Evolutionary conservation across 2,888 invertebrate genomes (phyloP).

Genomic region (Rhamphomyia laevipes): DNA sequence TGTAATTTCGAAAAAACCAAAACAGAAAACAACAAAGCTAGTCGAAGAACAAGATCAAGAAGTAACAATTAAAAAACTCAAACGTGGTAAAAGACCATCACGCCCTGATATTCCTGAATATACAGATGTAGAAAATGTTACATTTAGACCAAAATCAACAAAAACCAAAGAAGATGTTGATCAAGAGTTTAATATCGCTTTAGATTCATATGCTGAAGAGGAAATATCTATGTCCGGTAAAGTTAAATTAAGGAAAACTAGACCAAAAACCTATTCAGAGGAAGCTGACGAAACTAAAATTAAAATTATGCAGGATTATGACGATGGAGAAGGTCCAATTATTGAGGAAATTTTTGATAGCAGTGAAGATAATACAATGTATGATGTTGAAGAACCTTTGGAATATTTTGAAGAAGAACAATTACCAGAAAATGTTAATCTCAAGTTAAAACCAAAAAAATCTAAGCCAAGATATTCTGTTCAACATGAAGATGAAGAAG

Average conservation of each 20-base stretch:
- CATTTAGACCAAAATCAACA: constrained; percentile 61
- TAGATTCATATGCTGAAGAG: constrained; percentile 78
- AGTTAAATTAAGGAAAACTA: constrained; percentile 63
- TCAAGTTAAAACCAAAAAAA: constrained; percentile 40
- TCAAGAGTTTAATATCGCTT: constrained; percentile 77
- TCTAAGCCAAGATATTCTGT: constrained; percentile 43
- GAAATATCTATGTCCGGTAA: constrained; percentile 78
- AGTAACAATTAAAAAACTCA: constrained; percentile 62
- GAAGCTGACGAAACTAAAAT: constrained; percentile 67
- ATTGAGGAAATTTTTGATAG: constrained; percentile 53
- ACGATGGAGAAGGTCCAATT: constrained; percentile 45
- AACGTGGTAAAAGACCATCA: constrained; percentile 51
- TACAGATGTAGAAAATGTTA: constrained; percentile 65
- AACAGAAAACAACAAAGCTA: constrained; percentile 45
- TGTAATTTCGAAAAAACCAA: constrained; percentile 40
- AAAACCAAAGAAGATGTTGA: constrained; percentile 79
- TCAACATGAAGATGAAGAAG: constrained; percentile 45
- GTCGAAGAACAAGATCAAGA: constrained; percentile 52
- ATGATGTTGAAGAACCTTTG: constrained; percentile 41
- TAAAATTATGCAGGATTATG: constrained; percentile 48
- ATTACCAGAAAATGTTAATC: constrained; percentile 36
- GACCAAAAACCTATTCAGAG: constrained; percentile 62
- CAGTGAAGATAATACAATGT: constrained; percentile 42
- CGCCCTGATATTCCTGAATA: constrained; percentile 57
- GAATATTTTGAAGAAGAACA: constrained; percentile 45